Evolutionary conservation across 2,888 invertebrate genomes (phyloP).

Genomic region (Pammene aurita): DNA sequence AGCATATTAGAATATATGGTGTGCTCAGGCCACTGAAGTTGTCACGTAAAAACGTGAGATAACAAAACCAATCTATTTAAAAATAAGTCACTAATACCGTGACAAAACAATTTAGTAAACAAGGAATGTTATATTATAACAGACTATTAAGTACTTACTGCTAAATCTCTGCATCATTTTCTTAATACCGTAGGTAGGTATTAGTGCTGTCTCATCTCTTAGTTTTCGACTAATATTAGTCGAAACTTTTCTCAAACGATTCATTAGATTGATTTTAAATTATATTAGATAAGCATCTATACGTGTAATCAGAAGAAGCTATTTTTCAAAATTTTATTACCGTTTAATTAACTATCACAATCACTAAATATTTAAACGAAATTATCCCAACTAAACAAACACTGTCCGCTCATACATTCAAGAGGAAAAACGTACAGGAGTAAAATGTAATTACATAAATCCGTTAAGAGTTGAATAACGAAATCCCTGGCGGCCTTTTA

Average conservation of each 20-base stretch:
- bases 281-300: too few relatives aligned
- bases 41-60: constrained; percentile 15
- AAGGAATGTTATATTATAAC: background rate
- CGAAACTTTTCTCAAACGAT: too few relatives aligned
- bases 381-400: background rate
- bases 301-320: too few relatives aligned
- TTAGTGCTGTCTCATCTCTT: too few relatives aligned
- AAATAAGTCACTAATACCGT: background rate
- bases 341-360: too few relatives aligned
- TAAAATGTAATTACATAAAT: constrained; percentile 37
- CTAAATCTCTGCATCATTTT: too few relatives aligned
- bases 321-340: too few relatives aligned
- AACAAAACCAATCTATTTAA: constrained; percentile 9
- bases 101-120: background rate
- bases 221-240: too few relatives aligned
- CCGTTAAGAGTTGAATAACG: constrained; percentile 30
- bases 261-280: too few relatives aligned
- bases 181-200: too few relatives aligned
- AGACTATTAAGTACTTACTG: too few relatives aligned
- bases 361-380: too few relatives aligned
- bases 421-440: constrained; percentile 18
- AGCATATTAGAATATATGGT: constrained; percentile 23
- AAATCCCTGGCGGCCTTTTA: constrained; percentile 39
- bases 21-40: constrained; percentile 19
- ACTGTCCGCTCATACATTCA: background rate